These are phyloP conservation scores for Ctenopoma multispine DNA, from an alignment of 2,797 vertebrate genomes.

Conservation along the genomic window DNA sequence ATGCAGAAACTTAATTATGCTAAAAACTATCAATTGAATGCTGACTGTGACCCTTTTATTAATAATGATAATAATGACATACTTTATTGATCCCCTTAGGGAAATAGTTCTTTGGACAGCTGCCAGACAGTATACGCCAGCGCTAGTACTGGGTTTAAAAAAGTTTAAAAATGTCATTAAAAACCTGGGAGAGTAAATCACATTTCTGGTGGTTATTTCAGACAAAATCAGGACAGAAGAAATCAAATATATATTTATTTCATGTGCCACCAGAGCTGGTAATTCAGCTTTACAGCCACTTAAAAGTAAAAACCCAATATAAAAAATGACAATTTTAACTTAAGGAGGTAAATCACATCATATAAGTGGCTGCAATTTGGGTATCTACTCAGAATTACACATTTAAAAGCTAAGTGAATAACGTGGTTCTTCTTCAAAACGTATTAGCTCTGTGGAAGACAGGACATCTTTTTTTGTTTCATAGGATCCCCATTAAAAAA, in stretches of 20 bases:
- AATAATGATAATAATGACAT: neutral
- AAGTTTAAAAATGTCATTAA: slow-evolving; percentile 47
- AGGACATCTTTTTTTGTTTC: slow-evolving; percentile 6
- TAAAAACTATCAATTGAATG: slow-evolving; percentile 6
- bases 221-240: slow-evolving; percentile 54
- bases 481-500: slow-evolving; percentile 6
- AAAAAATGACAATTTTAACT: slow-evolving; percentile 44
- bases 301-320: slow-evolving; percentile 58
- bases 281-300: slow-evolving; percentile 57
- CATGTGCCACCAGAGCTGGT: slow-evolving; percentile 31
- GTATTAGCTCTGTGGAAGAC: slow-evolving; percentile 1
- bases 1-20: slow-evolving; percentile 6
- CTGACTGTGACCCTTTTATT: slow-evolving; percentile 26
- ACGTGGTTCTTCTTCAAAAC: slow-evolving; percentile 9
- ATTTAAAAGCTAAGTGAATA: slow-evolving; percentile 11
- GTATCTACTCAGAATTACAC: slow-evolving; percentile 38
- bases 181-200: slow-evolving; percentile 46
- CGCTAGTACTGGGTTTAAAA: no score
- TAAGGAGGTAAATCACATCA: slow-evolving; percentile 43
- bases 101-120: no score
- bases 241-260: slow-evolving; percentile 51
- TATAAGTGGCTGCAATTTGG: slow-evolving; percentile 35
- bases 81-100: no score
- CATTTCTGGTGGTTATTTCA: slow-evolving; percentile 37
- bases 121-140: no score